A percentile compares a stretch with the other conserved stretches of the same genome.
These are phyloP conservation scores for Mustela nigripes DNA, from an alignment of 2,113 vertebrate species.

Conservation along the genomic window DNA sequence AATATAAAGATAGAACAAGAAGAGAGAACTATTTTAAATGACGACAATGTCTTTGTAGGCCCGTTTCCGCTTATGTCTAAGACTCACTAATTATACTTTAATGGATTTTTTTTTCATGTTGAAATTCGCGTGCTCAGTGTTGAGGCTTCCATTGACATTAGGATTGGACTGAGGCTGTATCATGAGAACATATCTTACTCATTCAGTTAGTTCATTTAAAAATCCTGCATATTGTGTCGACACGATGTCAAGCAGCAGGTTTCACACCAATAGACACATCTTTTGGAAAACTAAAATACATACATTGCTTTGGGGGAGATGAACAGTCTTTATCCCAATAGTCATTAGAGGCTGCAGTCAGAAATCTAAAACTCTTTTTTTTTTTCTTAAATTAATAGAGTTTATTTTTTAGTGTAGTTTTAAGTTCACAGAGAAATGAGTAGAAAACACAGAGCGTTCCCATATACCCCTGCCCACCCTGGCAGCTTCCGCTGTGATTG, in stretches of 20 bases:
- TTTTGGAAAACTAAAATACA: not conserved
- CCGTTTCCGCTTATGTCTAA: not conserved
- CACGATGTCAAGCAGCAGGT: not conserved
- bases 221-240: not conserved
- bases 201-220: slow-evolving; percentile 37
- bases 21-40: slow-evolving; percentile 19
- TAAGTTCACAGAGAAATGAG: slow-evolving; percentile 27
- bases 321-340: not conserved
- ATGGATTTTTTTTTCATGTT: not conserved
- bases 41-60: not conserved
- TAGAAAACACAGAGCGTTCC: not conserved
- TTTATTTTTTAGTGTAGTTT: not conserved
- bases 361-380: not conserved
- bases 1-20: not conserved
- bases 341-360: not conserved
- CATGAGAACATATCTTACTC: not conserved
- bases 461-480: not conserved
- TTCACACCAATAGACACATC: not conserved
- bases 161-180: not conserved
- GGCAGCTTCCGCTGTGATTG: not conserved
- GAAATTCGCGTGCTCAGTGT: slow-evolving; percentile 19
- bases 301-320: not conserved
- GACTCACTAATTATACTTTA: not conserved
- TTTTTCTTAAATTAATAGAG: not conserved
- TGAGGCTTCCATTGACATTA: not conserved